Evolutionary conservation across 2,113 vertebrate species (phyloP).

Genomic region (Oreotrochilus melanogaster): DNA sequence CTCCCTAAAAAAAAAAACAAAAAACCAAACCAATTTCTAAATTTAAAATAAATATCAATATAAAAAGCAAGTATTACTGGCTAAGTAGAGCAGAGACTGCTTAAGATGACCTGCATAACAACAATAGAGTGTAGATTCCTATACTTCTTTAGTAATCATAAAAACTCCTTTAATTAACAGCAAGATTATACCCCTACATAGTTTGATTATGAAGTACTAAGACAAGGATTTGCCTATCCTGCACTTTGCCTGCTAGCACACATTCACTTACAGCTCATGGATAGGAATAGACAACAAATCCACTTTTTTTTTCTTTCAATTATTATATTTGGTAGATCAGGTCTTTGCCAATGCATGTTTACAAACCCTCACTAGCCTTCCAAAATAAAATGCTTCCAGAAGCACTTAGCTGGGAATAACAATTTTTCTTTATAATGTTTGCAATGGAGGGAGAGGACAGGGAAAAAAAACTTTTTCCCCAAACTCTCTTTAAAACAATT

Average conservation of each 20-base stretch:
- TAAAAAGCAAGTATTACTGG: not conserved
- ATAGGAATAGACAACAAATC: not conserved
- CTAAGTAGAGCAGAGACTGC: not conserved
- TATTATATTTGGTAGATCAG: not conserved
- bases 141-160: not conserved
- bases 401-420: not conserved
- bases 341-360: not conserved
- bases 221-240: not conserved
- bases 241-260: not conserved
- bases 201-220: not conserved
- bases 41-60: not conserved
- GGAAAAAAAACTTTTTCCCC: not conserved
- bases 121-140: not conserved
- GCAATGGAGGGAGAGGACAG: not conserved
- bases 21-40: not conserved
- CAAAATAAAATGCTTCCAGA: not conserved
- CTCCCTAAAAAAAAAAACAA: not conserved
- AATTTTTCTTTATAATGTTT: not conserved
- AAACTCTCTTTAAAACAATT: not conserved
- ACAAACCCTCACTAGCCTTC: not conserved
- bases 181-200: not conserved
- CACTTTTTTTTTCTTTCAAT: not conserved
- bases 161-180: not conserved
- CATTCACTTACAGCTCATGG: not conserved
- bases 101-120: not conserved